Evolutionary conservation across 2,797 vertebrate species (phyloP), one percentile per base, ranked within the genome.

Genomic region (Carapus acus): DNA sequence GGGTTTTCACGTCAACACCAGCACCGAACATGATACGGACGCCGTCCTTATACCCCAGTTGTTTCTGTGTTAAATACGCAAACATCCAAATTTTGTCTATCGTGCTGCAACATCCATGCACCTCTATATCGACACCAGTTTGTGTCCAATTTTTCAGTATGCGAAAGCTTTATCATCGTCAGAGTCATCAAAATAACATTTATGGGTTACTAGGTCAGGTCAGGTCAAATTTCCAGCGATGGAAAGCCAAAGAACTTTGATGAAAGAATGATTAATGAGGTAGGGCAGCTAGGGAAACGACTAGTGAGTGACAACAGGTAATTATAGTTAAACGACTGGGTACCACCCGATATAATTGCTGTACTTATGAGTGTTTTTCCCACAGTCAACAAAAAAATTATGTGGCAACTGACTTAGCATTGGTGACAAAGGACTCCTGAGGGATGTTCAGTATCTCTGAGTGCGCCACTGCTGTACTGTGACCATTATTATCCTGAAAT

Each of bases 1-100:
- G 80, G 79, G 69, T 77, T 82, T 76, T 65, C 53, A 66, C 81
- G 79, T 87, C 84, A 85, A 51, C 71, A 58, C 67, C 61, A 36
- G 14, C 54, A 11, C 42, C 15, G 29, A 60, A 53, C 63, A 57
- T 63, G 66, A 78, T 73, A 64, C 38, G 54, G 56, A 43, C 54
- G n/a, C n/a, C n/a, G n/a, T n/a, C n/a, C n/a, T n/a, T n/a, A n/a
- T n/a, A n/a, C n/a, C n/a, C n/a, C n/a, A n/a, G n/a, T 24, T 50
- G 70, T 16, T 38, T 54, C 59, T 71, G 23, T 42, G 24, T 60
- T 52, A 55, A 47, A 21, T 31, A 13, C 7, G 8, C 7, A 34
- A 7, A 54, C 11, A 20, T 21, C 13, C 31, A 2, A 52, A 41
- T 65, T 74, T 67, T 55, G 47, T 58, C 41, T n/a, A 59, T 14